Conservation (phyloP, 2,113 vertebrate species). For the Mesocricetus auratus region DNA sequence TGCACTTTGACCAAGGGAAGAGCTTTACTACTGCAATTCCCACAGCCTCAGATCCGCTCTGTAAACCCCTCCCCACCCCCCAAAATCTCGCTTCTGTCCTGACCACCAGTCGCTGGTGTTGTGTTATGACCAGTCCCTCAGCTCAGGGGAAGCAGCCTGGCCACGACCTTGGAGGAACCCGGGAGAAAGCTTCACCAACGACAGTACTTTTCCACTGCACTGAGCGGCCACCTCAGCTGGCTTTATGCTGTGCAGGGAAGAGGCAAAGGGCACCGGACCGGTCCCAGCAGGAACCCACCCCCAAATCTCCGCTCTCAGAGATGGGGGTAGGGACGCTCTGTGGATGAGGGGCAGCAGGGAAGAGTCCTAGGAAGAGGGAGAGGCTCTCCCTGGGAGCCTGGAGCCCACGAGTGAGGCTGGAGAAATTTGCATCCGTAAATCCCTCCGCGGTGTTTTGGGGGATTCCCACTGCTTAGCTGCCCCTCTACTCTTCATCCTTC, state of each 20-base stretch:
- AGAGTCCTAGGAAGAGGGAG: neutral
- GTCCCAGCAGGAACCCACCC: slow-evolving; percentile 57
- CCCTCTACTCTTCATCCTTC: neutral
- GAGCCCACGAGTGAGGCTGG: neutral
- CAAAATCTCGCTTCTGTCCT: neutral
- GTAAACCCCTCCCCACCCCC: neutral
- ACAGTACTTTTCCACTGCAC: slow-evolving; percentile 81
- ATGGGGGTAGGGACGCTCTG: neutral
- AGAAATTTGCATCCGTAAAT: neutral
- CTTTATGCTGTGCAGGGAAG: slow-evolving; percentile 54
- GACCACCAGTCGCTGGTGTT: neutral
- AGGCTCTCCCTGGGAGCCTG: neutral
- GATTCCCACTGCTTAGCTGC: neutral
- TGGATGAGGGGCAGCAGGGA: neutral
- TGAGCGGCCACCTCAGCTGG: slow-evolving; percentile 58
- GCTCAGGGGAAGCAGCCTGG: slow-evolving; percentile 11
- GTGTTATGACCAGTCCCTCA: neutral
- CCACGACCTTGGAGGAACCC: slow-evolving; percentile 78
- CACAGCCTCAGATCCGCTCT: neutral
- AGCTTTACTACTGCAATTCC: neutral
- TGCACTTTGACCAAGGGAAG: neutral
- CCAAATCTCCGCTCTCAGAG: neutral
- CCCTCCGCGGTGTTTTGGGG: neutral
- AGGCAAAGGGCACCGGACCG: slow-evolving; percentile 6
- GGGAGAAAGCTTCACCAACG: slow-evolving; percentile 66